A percentile compares a stretch with the other conserved stretches of the same genome.
Conservation (phyloP, 2,888 invertebrate genomes). For the Lagria hirta region DNA sequence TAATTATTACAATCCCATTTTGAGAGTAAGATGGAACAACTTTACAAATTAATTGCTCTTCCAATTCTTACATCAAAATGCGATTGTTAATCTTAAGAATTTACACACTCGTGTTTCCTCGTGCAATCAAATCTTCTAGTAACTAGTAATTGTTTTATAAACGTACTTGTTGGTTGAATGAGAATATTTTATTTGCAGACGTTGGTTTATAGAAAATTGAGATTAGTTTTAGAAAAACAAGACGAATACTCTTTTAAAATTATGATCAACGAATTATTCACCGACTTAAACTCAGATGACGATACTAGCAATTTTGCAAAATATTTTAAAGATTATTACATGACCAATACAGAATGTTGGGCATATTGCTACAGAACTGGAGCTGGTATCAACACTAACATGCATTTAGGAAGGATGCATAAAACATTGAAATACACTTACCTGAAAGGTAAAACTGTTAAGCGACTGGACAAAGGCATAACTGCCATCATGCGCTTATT, state of each 20-base stretch:
- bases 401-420: conserved; percentile 37
- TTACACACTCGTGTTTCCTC: background rate
- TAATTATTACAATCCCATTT: no score
- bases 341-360: conserved; percentile 27
- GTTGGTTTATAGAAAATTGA: conserved; percentile 27
- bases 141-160: conserved; percentile 6
- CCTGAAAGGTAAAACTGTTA: conserved; percentile 31
- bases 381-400: conserved; percentile 36
- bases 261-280: conserved; percentile 27
- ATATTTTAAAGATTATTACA: conserved; percentile 33
- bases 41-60: no score
- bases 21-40: no score
- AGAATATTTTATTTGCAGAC: conserved; percentile 13
- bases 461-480: conserved; percentile 35
- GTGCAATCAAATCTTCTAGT: conserved; percentile 14
- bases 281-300: conserved; percentile 17
- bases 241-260: conserved; percentile 29
- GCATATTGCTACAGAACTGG: conserved; percentile 32
- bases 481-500: conserved; percentile 32
- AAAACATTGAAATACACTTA: conserved; percentile 34
- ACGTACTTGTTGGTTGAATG: background rate
- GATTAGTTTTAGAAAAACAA: conserved; percentile 25
- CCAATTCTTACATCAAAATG: background rate
- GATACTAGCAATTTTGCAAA: conserved; percentile 27
- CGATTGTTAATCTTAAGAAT: background rate